Conservation (phyloP, 1,140 invertebrate species). For the Drosophila ironensis region DNA sequence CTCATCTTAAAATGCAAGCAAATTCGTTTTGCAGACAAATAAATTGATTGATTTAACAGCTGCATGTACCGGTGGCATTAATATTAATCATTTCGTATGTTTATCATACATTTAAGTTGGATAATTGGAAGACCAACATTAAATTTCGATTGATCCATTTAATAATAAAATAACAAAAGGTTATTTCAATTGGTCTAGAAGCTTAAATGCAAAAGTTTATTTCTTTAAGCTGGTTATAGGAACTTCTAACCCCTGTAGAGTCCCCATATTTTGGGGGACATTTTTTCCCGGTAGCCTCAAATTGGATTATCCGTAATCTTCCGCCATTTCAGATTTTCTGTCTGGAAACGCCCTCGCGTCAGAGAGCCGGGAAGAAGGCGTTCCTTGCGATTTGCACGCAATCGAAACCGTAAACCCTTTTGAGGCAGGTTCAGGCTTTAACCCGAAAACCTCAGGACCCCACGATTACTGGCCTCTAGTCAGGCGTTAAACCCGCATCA, state of each 20-base stretch:
- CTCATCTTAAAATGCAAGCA: background rate
- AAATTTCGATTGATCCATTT: no score
- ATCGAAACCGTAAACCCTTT: conserved; percentile 66
- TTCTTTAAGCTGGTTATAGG: no score
- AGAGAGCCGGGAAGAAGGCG: conserved; percentile 71
- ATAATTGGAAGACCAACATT: no score
- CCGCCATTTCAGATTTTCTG: conserved; percentile 73
- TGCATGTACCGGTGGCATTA: no score
- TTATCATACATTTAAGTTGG: no score
- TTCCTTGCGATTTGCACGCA: conserved; percentile 42
- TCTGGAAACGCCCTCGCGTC: conserved; percentile 62
- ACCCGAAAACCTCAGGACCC: background rate
- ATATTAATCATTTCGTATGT: no score
- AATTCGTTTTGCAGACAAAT: background rate
- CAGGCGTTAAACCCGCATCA: conserved; percentile 75
- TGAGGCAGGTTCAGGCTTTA: conserved; percentile 29
- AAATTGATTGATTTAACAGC: background rate
- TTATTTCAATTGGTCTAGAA: no score
- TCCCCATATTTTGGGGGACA: background rate
- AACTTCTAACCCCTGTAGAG: background rate
- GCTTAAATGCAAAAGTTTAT: no score
- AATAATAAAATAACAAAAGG: no score
- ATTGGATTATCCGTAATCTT: conserved; percentile 64
- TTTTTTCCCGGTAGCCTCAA: conserved; percentile 10
- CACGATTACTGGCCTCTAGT: conserved; percentile 33